These are phyloP conservation scores for Contarinia nasturtii DNA, from an alignment of 1,140 invertebrate species.

Conservation along the genomic window DNA sequence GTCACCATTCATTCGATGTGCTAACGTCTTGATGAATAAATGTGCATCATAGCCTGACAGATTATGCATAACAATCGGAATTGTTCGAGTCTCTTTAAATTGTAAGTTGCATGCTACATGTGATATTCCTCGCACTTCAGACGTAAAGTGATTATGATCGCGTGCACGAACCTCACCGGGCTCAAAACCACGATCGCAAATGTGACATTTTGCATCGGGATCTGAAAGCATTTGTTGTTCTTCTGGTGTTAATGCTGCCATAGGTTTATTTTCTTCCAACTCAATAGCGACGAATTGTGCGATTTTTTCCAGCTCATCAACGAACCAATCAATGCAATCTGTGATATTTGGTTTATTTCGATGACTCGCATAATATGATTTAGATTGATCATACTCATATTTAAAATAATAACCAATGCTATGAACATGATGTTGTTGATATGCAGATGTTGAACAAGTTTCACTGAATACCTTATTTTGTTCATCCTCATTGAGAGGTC, in stretches of 20 bases:
- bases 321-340: not conserved
- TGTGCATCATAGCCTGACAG: slow-evolving; percentile 17
- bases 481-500: too few relatives aligned
- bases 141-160: slow-evolving; percentile 20
- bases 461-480: too few relatives aligned
- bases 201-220: not conserved
- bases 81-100: slow-evolving; percentile 13
- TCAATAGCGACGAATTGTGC: too few relatives aligned
- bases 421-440: slow-evolving; percentile 16
- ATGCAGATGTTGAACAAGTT: slow-evolving; percentile 3
- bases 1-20: slow-evolving; percentile 8
- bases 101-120: slow-evolving; percentile 21
- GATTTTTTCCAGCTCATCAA: too few relatives aligned
- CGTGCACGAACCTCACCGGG: slow-evolving; percentile 6
- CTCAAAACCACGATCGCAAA: not conserved
- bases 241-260: not conserved
- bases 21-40: slow-evolving; percentile 17
- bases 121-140: slow-evolving; percentile 14
- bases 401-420: slow-evolving; percentile 14
- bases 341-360: slow-evolving; percentile 1
- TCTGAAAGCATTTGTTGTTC: not conserved
- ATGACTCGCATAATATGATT: too few relatives aligned
- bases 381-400: slow-evolving; percentile 4
- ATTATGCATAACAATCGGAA: slow-evolving; percentile 22
- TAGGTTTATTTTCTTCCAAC: too few relatives aligned